Evolutionary conservation across 2,113 vertebrate genomes (phyloP).

Genomic region (Podarcis cretensis): DNA sequence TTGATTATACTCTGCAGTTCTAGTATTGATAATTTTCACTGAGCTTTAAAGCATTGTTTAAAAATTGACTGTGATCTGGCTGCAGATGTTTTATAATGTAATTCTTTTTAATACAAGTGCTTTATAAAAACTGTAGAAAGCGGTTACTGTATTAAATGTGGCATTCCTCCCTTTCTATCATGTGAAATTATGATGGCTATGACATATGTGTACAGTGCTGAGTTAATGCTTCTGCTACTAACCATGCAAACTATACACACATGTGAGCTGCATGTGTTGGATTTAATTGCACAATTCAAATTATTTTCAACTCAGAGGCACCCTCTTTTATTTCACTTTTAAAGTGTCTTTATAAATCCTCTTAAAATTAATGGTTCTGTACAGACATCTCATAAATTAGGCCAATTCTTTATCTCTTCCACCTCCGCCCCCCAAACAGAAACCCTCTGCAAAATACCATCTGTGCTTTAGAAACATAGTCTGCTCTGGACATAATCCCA

Average conservation of each 20-base stretch:
- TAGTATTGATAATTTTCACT: not conserved
- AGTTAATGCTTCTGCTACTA: not conserved
- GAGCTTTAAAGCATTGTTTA: not conserved
- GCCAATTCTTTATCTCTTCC: constrained; percentile 50
- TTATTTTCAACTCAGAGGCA: not conserved
- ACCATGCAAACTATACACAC: too few species aligned
- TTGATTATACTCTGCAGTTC: not conserved
- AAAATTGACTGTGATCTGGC: not conserved
- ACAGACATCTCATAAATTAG: constrained; percentile 54
- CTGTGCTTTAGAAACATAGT: constrained; percentile 59
- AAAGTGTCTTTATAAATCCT: not conserved
- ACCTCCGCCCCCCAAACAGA: not conserved
- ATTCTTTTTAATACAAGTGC: not conserved
- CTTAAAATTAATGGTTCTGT: constrained; percentile 33
- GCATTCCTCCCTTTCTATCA: not conserved
- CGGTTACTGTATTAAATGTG: not conserved
- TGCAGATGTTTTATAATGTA: not conserved
- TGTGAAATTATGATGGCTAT: not conserved
- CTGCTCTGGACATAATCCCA: constrained; percentile 53
- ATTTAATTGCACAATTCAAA: not conserved
- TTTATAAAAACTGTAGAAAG: not conserved
- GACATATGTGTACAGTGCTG: not conserved
- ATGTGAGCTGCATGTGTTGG: not conserved
- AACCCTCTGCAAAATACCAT: constrained; percentile 54
- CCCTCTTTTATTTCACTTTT: not conserved